Conservation (phyloP, 2,113 vertebrate genomes). For the Halichoerus grypus region DNA sequence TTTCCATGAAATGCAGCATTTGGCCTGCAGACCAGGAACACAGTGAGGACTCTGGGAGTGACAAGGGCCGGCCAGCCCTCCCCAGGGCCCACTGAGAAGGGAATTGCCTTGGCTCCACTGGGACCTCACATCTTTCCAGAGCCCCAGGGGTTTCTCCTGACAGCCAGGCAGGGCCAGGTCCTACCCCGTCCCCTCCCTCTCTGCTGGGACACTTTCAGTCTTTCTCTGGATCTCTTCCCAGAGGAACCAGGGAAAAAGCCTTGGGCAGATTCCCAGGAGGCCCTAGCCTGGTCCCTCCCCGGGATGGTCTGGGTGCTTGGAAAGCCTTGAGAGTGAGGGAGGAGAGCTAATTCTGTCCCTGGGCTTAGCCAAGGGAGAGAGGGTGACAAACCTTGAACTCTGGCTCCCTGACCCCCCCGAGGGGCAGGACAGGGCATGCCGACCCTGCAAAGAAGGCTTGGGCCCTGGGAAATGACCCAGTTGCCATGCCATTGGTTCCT, state of each 20-base stretch:
- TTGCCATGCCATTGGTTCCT: neutral
- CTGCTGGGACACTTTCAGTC: neutral
- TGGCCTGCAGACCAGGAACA: neutral
- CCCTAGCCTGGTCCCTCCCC: conserved; percentile 3
- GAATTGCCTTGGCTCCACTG: neutral
- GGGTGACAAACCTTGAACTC: neutral
- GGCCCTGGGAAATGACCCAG: conserved; percentile 66
- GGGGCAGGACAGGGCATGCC: neutral
- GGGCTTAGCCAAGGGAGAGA: neutral
- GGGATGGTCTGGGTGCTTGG: neutral
- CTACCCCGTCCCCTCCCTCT: neutral
- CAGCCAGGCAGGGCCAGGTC: neutral
- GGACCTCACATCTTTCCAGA: neutral
- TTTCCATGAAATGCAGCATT: neutral
- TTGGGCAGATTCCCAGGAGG: conserved; percentile 75
- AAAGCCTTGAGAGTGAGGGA: conserved; percentile 16
- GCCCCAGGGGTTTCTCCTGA: neutral
- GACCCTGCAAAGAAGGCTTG: neutral
- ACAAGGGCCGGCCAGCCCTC: neutral
- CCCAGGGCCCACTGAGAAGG: neutral
- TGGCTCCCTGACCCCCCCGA: neutral
- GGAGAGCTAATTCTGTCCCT: conserved; percentile 67
- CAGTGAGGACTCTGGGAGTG: neutral
- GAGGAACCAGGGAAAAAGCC: conserved; percentile 68
- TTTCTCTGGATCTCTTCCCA: conserved; percentile 71